These are phyloP conservation scores for Scaptodrosophila latifasciaeformis DNA, from an alignment of 2,888 invertebrate genomes.

Conservation along the genomic window DNA sequence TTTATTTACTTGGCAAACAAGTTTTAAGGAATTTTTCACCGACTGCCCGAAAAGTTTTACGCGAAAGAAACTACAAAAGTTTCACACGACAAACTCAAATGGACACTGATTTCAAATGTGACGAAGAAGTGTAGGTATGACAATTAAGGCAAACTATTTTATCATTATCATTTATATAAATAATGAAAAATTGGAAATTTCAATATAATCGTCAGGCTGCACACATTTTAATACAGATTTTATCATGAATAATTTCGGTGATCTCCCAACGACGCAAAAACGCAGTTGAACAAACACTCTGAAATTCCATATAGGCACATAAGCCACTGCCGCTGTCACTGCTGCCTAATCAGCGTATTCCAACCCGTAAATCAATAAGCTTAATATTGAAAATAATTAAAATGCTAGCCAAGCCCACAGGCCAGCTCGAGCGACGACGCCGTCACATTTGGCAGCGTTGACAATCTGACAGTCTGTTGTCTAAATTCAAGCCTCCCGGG, in stretches of 20 bases:
- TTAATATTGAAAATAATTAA: constrained; percentile 71
- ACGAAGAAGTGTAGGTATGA: background rate
- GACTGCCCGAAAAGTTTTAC: constrained; percentile 53
- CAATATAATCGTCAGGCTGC: constrained; percentile 56
- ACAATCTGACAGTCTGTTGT: constrained; percentile 26
- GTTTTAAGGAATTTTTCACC: constrained; percentile 59
- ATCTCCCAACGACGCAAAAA: constrained; percentile 5
- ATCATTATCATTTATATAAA: constrained; percentile 61
- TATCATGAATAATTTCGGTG: constrained; percentile 28
- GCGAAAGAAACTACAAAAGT: constrained; percentile 51
- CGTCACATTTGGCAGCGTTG: constrained; percentile 31
- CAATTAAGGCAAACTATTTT: constrained; percentile 55
- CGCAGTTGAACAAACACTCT: constrained; percentile 5
- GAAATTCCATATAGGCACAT: constrained; percentile 4
- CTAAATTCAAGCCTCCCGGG: background rate
- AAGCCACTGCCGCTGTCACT: constrained; percentile 24
- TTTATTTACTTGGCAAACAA: constrained; percentile 71
- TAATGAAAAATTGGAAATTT: constrained; percentile 48
- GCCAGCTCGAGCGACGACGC: background rate
- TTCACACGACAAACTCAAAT: constrained; percentile 55
- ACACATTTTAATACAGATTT: constrained; percentile 50
- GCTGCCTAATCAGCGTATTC: constrained; percentile 59
- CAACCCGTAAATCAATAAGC: constrained; percentile 70
- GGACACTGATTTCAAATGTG: constrained; percentile 15
- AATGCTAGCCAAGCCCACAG: constrained; percentile 42